Base-by-base conservation (phyloP, 2,113 vertebrate species). In the Spheniscus mendiculus region DNA sequence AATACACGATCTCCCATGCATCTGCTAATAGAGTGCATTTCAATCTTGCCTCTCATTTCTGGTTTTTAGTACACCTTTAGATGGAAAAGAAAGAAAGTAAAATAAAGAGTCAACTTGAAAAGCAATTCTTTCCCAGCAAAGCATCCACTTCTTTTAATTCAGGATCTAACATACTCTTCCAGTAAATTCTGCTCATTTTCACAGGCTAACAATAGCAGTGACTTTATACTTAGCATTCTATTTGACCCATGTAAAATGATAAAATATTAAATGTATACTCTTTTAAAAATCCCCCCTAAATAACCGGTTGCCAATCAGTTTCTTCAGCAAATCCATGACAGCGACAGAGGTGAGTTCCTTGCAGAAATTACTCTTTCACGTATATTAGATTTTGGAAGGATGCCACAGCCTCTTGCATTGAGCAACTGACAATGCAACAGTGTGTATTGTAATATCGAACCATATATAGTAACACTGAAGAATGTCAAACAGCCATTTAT, bases 31-130 rank as follows among this genome's bases (percentile, higher is more conserved):
- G 83, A 96, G 83, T 76, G 40, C 62, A 76, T 90, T 91, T 96
- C 82, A 90, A 63, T 73, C 76, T 55, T 96, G 58, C 71, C 65
- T 93, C 83, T 94, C 79, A 66, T 84, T 96, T 96, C 92, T 93
- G 85, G 15, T 83, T 92, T 83, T 93, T 42, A 83, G 38, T 59
- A 72, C 82, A 80, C 9, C 3, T 18, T 49, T 47, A 96, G 87
- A 97, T 85, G 74, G 95, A 96, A 61, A 72, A 47, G n/a, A 45
- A 89, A 42, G 20, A 7, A 82, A 77, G 14, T 36, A 38, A 66
- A 74, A 49, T 22, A 52, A 52, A 59, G 72, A 91, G 29, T 38
- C 77, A 81, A 81, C 78, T 62, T 97, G 86, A 92, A 96, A 97
- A 90, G 74, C 27, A 17, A 56, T 86, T 88, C 40, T 91, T 96